phyloP scores from a whole-genome alignment of 2,797 vertebrate genomes.

The Centroberyx gerrardi region DNA sequence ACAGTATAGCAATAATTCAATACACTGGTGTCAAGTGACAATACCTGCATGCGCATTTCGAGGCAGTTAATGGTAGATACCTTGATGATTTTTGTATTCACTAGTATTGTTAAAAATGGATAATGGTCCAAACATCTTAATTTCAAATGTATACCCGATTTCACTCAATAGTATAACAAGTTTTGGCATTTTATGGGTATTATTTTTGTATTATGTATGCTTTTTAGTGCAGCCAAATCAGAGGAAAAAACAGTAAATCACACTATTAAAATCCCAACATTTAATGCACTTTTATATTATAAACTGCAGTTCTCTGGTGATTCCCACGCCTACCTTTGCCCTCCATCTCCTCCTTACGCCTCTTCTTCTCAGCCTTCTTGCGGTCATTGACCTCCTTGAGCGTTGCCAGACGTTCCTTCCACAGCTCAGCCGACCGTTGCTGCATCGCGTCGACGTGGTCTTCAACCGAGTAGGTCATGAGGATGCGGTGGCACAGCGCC shows the following conservation, averaged over 20 bases:
- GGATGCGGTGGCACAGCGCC: slow-evolving; percentile 95
- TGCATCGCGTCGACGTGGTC: slow-evolving; percentile 96
- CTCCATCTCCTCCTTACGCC: slow-evolving; percentile 93
- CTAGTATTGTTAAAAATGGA: background rate
- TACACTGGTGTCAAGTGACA: background rate
- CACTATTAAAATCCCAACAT: background rate
- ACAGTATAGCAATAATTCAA: background rate
- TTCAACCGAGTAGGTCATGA: slow-evolving; percentile 98
- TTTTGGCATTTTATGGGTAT: background rate
- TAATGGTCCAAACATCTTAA: background rate
- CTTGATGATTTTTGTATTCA: background rate
- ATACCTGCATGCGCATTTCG: background rate
- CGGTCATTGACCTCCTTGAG: slow-evolving; percentile 96
- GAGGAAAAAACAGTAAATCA: background rate
- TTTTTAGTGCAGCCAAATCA: background rate
- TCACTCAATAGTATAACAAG: background rate
- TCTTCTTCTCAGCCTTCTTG: slow-evolving; percentile 93
- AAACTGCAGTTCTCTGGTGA: background rate
- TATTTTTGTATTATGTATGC: background rate
- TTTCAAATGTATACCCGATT: background rate
- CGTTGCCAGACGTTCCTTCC: slow-evolving; percentile 94
- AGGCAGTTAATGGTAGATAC: background rate
- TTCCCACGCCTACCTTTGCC: slow-evolving; percentile 84
- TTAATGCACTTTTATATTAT: background rate
- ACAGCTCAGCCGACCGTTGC: slow-evolving; percentile 92